Percentiles rank a stretch among this genome's conserved stretches.
Conservation (phyloP, 2,797 vertebrate genomes). For the Phalanger gymnotis region DNA sequence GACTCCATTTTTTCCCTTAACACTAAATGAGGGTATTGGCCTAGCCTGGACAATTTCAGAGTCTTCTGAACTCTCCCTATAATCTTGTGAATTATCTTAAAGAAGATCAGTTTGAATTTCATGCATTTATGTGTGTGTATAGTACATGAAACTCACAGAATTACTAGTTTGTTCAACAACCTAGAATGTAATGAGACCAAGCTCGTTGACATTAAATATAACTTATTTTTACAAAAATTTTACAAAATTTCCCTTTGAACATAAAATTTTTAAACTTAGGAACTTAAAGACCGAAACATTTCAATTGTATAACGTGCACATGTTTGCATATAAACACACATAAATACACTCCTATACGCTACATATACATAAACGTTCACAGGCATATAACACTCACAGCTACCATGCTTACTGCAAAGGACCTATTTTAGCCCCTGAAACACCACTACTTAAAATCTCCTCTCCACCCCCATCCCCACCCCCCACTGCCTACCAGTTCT, state of each 20-base stretch:
- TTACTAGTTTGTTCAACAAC: background rate
- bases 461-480: background rate
- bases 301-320: background rate
- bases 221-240: background rate
- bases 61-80: background rate
- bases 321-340: background rate
- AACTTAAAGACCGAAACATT: background rate
- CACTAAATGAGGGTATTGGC: background rate
- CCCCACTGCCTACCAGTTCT: background rate
- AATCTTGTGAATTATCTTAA: background rate
- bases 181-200: background rate
- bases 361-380: background rate
- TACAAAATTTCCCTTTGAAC: background rate
- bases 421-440: background rate
- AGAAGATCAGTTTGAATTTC: background rate
- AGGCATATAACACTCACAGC: background rate
- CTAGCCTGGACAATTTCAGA: background rate
- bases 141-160: background rate
- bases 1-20: background rate
- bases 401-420: background rate
- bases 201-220: background rate
- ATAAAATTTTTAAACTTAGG: background rate
- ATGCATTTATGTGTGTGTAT: background rate
- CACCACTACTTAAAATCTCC: constrained; percentile 51
- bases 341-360: background rate